Base-by-base conservation (phyloP, 2,113 vertebrate genomes). In the Otolemur garnettii region DNA sequence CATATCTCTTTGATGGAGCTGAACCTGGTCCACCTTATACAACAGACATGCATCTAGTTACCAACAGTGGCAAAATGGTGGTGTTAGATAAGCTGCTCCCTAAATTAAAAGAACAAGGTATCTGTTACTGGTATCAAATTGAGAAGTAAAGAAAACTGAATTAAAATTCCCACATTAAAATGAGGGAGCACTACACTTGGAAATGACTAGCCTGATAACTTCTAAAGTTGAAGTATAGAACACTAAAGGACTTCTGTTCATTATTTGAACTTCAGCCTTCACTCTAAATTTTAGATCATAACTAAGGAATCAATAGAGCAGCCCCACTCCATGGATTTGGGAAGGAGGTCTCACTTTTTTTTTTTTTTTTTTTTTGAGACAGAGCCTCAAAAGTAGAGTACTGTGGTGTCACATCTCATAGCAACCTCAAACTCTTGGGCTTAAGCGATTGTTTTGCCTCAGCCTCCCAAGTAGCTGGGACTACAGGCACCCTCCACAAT, bases 21-120 rank as follows among this genome's bases (percentile, higher is more conserved):
- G 99, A 99, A 75, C 99, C 99, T 0, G 99, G 99, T 2, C 99
- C 99, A 0, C 99, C 99, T 2, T 99, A 99, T 93, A 99, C 99
- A 10, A 99, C 99, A 35, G 99, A 99, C 96, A 99, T 99, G 98
- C 99, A 99, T 98, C 98, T 99, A 92, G 99, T 99, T 60, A 99
- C 99, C 95, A 99, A 99, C 98, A 99, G 99, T 42, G 99, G 99
- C 84, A 99, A 99, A 98, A 99, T 99, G 99, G 99, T 98, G 12
- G 99, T 99, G 35, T 97, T 99, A 96, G 99, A 99, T 98, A 99
- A 99, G 94, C 97, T 99, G 79, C 98, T 99, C 2, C 99, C 99
- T 0, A 99, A 99, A 85, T 94, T 99, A 96, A 99, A 99, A 97
- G 98, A 99, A 64, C 99, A 99, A 98, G 99, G 99, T 99, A 97